Percentiles rank a stretch among this genome's conserved stretches.
Conservation (phyloP, 2,113 vertebrate genomes). For the Cardinalis cardinalis region DNA sequence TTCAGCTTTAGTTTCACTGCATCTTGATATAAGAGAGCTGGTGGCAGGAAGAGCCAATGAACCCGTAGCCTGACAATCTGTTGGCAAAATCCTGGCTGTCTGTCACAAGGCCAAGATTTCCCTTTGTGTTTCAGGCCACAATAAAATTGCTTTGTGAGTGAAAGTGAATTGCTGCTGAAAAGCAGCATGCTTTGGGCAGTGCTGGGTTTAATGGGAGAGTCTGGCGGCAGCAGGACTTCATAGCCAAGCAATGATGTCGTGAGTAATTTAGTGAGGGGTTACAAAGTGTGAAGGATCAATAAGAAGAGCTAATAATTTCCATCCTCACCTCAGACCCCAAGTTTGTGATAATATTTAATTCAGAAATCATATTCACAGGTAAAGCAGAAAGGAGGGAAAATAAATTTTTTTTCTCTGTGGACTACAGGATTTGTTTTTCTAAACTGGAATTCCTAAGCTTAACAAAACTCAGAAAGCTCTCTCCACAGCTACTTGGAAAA, state of each 20-base stretch:
- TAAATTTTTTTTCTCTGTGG: conserved; percentile 36
- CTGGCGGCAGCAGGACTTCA: background rate
- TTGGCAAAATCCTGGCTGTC: background rate
- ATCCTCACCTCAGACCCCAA: conserved; percentile 1
- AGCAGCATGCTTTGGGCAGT: background rate
- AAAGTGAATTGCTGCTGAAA: conserved; percentile 3
- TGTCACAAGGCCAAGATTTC: background rate
- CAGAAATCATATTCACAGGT: conserved; percentile 49
- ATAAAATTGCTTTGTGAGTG: background rate
- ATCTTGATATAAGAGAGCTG: background rate
- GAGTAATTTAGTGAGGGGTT: conserved; percentile 1
- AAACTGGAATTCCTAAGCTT: background rate
- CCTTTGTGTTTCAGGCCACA: background rate
- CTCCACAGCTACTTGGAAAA: conserved; percentile 5
- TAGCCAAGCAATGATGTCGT: background rate
- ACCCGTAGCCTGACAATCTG: background rate
- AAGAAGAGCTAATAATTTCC: conserved; percentile 24
- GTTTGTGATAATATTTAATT: conserved; percentile 49
- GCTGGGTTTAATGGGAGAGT: background rate
- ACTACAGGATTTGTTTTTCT: background rate
- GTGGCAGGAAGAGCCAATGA: background rate
- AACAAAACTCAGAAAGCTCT: conserved; percentile 2
- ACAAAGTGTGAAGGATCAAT: conserved; percentile 20
- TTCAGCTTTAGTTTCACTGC: background rate
- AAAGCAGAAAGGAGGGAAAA: conserved; percentile 29